Percentiles rank a stretch among this genome's conserved stretches.
Evolutionary conservation across 1,140 invertebrate species (phyloP).

Genomic region (Amyelois transitella): DNA sequence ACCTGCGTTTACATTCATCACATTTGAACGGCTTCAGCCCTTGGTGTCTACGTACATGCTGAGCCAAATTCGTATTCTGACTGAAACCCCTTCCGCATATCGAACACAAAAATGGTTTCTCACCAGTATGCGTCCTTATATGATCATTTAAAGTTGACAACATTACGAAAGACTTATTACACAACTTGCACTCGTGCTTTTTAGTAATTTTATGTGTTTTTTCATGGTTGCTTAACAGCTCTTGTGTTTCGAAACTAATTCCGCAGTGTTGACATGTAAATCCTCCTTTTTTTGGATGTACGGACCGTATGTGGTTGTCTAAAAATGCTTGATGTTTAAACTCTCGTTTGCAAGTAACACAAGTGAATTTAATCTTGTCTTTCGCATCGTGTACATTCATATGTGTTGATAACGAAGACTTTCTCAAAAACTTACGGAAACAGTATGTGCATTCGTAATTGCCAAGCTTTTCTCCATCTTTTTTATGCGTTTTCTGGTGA

Average conservation of each 20-base stretch:
- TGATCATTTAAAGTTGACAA: constrained; percentile 75
- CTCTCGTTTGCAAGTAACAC: constrained; percentile 58
- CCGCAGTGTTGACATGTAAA: constrained; percentile 48
- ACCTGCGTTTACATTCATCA: constrained; percentile 64
- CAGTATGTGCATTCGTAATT: constrained; percentile 65
- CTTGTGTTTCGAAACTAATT: constrained; percentile 48
- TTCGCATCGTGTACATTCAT: constrained; percentile 60
- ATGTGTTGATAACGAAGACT: constrained; percentile 60
- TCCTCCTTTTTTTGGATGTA: constrained; percentile 53
- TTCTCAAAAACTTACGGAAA: constrained; percentile 60
- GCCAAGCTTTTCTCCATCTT: constrained; percentile 7
- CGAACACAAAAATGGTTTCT: constrained; percentile 75
- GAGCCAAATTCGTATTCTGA: constrained; percentile 75
- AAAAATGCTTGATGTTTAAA: constrained; percentile 65
- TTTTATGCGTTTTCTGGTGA: constrained; percentile 18
- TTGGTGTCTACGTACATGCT: constrained; percentile 74
- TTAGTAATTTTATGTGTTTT: constrained; percentile 72
- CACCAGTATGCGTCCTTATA: constrained; percentile 74
- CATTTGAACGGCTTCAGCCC: constrained; percentile 75
- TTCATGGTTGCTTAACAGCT: constrained; percentile 44
- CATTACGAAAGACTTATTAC: constrained; percentile 75
- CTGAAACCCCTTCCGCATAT: constrained; percentile 71
- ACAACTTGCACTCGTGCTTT: constrained; percentile 76
- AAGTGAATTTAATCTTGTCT: constrained; percentile 41
- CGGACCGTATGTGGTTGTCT: constrained; percentile 62